phyloP scores from a whole-genome alignment of 2,797 vertebrate species.

The Diceros bicornis region DNA sequence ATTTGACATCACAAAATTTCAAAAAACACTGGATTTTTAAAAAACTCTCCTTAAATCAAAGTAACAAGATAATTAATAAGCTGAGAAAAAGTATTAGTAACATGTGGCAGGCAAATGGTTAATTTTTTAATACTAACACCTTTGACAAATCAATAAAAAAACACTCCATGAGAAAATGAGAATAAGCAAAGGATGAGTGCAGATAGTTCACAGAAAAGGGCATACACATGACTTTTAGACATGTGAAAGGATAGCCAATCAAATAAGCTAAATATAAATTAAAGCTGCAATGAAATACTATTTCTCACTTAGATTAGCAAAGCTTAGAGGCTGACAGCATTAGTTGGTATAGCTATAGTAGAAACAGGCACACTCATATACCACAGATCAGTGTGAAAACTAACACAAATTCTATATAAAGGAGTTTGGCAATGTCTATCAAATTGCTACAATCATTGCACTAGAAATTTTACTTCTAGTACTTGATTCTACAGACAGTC shows the following conservation, averaged over 20 bases:
- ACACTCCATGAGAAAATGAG: background rate
- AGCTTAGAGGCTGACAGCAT: background rate
- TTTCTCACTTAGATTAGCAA: background rate
- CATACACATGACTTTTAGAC: background rate
- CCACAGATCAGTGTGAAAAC: background rate
- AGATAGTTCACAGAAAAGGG: background rate
- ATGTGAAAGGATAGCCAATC: background rate
- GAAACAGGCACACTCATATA: background rate
- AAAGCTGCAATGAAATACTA: background rate
- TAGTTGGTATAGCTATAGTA: background rate
- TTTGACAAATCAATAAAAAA: background rate
- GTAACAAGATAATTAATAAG: background rate
- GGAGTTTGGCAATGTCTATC: background rate
- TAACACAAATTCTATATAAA: background rate
- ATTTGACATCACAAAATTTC: background rate
- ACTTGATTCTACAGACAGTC: background rate
- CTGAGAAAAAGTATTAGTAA: slow-evolving; percentile 15
- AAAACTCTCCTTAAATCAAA: background rate
- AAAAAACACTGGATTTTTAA: background rate
- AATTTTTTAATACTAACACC: background rate
- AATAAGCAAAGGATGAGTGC: background rate
- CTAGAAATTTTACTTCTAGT: background rate
- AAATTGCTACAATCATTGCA: background rate
- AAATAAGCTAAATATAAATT: background rate
- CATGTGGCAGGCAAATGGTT: background rate